These are phyloP conservation scores for Lordiphosa andalusiaca DNA, from an alignment of 2,888 invertebrate species.

Conservation along the genomic window DNA sequence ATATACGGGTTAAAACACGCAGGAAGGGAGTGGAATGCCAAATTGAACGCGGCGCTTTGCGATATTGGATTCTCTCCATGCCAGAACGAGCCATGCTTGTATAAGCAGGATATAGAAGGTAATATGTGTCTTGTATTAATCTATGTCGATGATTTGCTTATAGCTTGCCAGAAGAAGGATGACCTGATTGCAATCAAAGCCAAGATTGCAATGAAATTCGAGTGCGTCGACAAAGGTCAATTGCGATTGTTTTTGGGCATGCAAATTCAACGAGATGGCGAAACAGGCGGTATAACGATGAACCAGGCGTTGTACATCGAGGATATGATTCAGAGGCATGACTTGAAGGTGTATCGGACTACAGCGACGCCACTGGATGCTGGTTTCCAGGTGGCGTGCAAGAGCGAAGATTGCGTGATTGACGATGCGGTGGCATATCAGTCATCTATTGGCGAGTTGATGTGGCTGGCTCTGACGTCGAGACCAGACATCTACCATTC, in stretches of 20 bases:
- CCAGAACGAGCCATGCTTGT: neutral
- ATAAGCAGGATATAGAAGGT: constrained; percentile 4
- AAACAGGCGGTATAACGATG: too few relatives aligned
- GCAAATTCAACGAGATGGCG: too few relatives aligned
- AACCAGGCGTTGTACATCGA: too few relatives aligned
- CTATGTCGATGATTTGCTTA: constrained; percentile 16
- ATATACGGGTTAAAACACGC: constrained; percentile 3
- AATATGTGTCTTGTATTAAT: constrained; percentile 7
- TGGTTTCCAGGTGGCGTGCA: neutral
- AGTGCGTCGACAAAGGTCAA: constrained; percentile 10
- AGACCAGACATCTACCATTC: neutral
- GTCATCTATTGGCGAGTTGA: neutral
- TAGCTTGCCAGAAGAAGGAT: constrained; percentile 12
- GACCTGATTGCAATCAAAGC: constrained; percentile 6
- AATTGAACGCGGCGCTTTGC: neutral
- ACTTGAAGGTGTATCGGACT: neutral
- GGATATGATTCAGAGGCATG: constrained; percentile 1
- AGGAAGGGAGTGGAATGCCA: constrained; percentile 4
- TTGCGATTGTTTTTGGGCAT: too few relatives aligned
- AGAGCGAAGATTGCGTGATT: too few relatives aligned
- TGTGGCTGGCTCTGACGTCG: constrained; percentile 1
- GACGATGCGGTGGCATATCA: neutral
- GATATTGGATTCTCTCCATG: neutral
- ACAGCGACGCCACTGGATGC: neutral
- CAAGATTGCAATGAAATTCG: constrained; percentile 15